Conservation (phyloP, 2,797 vertebrate species). For the Eremophila alpestris region DNA sequence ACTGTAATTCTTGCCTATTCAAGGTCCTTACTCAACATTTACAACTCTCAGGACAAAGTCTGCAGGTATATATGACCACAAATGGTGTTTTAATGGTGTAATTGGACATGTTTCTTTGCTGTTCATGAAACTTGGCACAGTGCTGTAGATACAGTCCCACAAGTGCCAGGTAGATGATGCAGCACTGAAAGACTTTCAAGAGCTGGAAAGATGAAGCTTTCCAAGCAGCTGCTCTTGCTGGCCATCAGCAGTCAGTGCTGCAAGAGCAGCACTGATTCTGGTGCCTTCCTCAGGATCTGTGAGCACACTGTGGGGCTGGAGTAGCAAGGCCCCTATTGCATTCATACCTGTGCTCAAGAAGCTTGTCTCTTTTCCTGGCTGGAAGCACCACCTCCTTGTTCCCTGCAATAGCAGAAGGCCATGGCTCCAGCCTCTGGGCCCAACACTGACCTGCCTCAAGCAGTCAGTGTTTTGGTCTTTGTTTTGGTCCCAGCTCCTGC, state of each 20-base stretch:
- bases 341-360: not conserved
- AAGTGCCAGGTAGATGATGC: not conserved
- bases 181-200: not conserved
- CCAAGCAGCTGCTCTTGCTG: not conserved
- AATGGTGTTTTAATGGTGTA: not conserved
- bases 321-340: not conserved
- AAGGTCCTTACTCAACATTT: not conserved
- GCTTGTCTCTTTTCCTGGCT: not conserved
- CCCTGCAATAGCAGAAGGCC: not conserved
- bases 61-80: not conserved
- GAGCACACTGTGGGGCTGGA: not conserved
- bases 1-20: not conserved
- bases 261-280: not conserved
- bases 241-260: fast-evolving
- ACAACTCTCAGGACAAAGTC: not conserved
- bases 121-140: not conserved
- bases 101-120: not conserved
- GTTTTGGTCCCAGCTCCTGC: not conserved
- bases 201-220: not conserved
- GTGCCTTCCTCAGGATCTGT: not conserved
- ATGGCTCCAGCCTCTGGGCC: not conserved
- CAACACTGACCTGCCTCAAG: not conserved
- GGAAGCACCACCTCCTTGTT: not conserved
- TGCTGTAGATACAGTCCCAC: not conserved
- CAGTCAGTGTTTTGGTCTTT: not conserved